Evolutionary conservation across 2,113 vertebrate species (phyloP), one percentile per base, ranked within the genome.

Genomic region (Spheniscus mendiculus): DNA sequence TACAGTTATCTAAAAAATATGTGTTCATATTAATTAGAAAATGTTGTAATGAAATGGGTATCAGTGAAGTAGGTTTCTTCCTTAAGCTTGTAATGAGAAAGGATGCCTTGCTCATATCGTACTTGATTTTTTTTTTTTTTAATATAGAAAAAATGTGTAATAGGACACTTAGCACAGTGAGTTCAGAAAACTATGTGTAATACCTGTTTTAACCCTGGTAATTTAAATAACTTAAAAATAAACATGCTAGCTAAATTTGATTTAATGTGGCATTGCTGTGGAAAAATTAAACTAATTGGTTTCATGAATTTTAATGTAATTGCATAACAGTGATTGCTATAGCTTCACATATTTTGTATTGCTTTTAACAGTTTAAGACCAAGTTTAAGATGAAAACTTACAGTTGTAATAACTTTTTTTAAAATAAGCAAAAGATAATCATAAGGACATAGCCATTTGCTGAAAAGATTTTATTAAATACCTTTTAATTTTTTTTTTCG

Each of bases 271-370:
- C 38, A 89, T 94, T 80, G 78, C 61, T 55, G 14, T 73, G 70
- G 71, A 82, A 93, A 89, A 93, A 67, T 62, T 62, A 79, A 89
- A 36, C 44, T n/a, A 52, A 38, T 61, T 66, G 8, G 10, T 80
- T 96, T 94, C 4, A 40, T 80, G 47, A 87, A 91, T 97, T 96
- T 89, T 85, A 72, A 82, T 93, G 82, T 67, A 87, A 62, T 95
- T 90, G 38, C 47, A 8, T 65, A 66, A 30, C 56, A 82, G 44
- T 32, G 12, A 67, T 76, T 90, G 50, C 36, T 69, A 52, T 44
- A 71, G 36, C 45, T 90, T 92, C 44, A 30, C 16, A 2, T 82
- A 27, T 50, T 59, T 81, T 88, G 34, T 70, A 20, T 78, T 84
- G 32, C 21, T 83, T 92, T 80, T 38, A 71, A 36, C 19, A 50